A percentile compares a stretch with the other conserved stretches of the same genome.
Conservation (phyloP, 1,140 invertebrate species). For the Zaprionus ornatus region DNA sequence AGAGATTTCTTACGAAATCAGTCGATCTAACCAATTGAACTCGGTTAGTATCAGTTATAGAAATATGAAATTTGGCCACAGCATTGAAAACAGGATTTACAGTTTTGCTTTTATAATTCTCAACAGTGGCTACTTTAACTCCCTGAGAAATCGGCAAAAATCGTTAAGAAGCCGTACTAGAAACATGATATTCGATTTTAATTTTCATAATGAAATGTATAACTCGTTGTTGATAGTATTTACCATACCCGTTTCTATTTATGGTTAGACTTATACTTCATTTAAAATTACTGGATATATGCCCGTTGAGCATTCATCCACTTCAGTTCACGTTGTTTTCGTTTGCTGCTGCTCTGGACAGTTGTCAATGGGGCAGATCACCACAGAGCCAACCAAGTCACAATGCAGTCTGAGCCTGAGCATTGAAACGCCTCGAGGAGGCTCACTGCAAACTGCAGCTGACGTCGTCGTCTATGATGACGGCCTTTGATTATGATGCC, state of each 20-base stretch:
- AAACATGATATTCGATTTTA: no score
- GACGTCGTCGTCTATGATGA: slow-evolving; percentile 57
- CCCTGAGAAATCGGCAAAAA: no score
- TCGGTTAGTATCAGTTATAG: not conserved
- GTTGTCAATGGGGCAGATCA: slow-evolving; percentile 66
- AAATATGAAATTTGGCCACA: not conserved
- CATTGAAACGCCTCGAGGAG: slow-evolving; percentile 42
- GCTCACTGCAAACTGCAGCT: slow-evolving; percentile 1
- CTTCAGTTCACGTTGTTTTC: not conserved
- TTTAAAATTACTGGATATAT: not conserved
- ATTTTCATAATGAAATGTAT: no score
- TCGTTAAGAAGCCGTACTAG: no score
- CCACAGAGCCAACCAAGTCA: slow-evolving; percentile 31
- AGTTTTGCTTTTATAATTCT: not conserved
- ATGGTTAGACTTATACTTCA: not conserved
- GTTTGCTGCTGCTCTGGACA: slow-evolving; percentile 38
- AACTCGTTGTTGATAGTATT: no score
- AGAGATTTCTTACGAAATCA: no score
- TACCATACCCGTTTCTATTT: not conserved
- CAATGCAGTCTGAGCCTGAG: slow-evolving; percentile 38
- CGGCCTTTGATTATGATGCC: slow-evolving; percentile 73
- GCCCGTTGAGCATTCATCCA: not conserved
- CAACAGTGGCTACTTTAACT: not conserved
- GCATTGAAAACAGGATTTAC: not conserved
- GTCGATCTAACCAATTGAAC: not conserved